These are phyloP conservation scores for Drosophila tanythrix DNA, from an alignment of 2,888 invertebrate species.

Conservation along the genomic window DNA sequence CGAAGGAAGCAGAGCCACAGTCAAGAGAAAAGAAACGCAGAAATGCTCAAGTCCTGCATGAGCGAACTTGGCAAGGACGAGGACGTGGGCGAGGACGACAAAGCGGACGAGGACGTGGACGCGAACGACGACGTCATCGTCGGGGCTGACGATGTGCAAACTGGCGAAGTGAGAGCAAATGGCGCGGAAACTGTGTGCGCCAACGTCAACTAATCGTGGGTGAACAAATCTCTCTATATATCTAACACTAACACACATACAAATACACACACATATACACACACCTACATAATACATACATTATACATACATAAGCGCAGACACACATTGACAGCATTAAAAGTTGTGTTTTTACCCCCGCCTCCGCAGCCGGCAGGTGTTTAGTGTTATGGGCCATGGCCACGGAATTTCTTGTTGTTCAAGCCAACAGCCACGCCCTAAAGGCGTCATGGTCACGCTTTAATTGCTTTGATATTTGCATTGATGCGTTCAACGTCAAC, in stretches of 20 bases:
- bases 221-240: slow-evolving; percentile 70
- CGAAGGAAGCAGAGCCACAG: slow-evolving; percentile 49
- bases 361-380: slow-evolving; percentile 36
- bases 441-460: slow-evolving; percentile 34
- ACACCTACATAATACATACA: slow-evolving; percentile 14
- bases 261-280: slow-evolving; percentile 4
- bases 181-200: slow-evolving; percentile 81
- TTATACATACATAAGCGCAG: slow-evolving; percentile 12
- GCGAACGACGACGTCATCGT: slow-evolving; percentile 48
- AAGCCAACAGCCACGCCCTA: slow-evolving; percentile 10
- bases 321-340: slow-evolving; percentile 10
- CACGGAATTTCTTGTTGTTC: slow-evolving; percentile 43
- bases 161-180: slow-evolving; percentile 83
- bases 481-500: slow-evolving; percentile 43
- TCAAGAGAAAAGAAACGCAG: slow-evolving; percentile 15
- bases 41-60: slow-evolving; percentile 65
- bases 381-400: slow-evolving; percentile 32
- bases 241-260: slow-evolving; percentile 17
- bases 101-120: slow-evolving; percentile 13
- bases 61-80: slow-evolving; percentile 63
- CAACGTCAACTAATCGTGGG: slow-evolving; percentile 79
- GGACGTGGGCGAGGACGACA: not conserved
- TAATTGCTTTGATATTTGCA: slow-evolving; percentile 72
- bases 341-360: slow-evolving; percentile 9
- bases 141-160: slow-evolving; percentile 81